Evolutionary conservation across 2,113 vertebrate genomes (phyloP).

Genomic region (Thunnus maccoyii): DNA sequence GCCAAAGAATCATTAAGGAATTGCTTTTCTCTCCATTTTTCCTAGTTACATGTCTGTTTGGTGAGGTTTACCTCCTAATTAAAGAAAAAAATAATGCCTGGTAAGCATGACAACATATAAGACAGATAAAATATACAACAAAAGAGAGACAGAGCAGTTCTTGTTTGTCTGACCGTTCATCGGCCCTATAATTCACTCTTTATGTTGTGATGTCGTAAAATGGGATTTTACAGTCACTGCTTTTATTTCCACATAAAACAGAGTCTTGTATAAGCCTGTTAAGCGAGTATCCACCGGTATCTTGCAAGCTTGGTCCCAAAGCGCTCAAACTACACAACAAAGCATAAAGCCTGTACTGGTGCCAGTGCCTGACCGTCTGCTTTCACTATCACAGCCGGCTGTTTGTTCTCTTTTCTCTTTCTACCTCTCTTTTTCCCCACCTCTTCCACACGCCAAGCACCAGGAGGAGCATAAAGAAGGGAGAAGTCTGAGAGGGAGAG

Average conservation of each 20-base stretch:
- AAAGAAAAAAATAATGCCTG: not conserved
- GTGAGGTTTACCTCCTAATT: not conserved
- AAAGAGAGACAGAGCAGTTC: constrained; percentile 10
- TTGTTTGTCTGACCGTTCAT: constrained; percentile 61
- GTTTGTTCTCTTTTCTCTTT: constrained; percentile 57
- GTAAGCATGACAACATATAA: not conserved
- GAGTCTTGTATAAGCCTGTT: constrained; percentile 67
- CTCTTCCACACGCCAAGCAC: constrained; percentile 48
- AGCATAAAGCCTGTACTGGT: constrained; percentile 52
- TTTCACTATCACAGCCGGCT: constrained; percentile 65
- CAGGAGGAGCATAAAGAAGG: constrained; percentile 41
- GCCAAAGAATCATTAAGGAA: not conserved
- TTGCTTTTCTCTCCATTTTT: not conserved
- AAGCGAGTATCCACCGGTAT: constrained; percentile 58
- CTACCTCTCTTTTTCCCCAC: constrained; percentile 36
- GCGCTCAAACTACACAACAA: constrained; percentile 63
- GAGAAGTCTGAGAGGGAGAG: constrained; percentile 38
- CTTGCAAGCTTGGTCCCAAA: constrained; percentile 59
- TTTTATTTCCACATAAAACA: constrained; percentile 68
- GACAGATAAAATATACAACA: constrained; percentile 4
- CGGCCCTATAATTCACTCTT: constrained; percentile 62
- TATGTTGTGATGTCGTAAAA: constrained; percentile 61
- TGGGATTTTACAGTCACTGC: constrained; percentile 67
- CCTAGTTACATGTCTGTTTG: not conserved
- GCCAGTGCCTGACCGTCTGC: constrained; percentile 57